Percentiles rank a stretch among this genome's conserved stretches.
Conservation (phyloP, 2,888 invertebrate species). For the Acanthosoma haemorrhoidale region DNA sequence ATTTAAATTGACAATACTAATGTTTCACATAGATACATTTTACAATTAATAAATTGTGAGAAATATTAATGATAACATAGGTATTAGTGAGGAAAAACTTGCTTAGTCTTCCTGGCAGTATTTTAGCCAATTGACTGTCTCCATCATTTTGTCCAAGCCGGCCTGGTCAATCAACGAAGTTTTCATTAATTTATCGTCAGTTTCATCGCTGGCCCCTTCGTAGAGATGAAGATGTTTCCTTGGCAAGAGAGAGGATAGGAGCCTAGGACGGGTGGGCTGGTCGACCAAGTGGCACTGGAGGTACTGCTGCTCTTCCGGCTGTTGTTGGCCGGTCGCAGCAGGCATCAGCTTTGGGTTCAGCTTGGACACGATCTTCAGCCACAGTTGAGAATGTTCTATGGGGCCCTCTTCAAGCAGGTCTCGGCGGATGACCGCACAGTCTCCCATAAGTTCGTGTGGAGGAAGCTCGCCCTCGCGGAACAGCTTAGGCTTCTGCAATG, state of each 20-base stretch:
- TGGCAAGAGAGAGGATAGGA: neutral
- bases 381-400: neutral
- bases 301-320: neutral
- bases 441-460: neutral
- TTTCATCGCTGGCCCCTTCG: neutral
- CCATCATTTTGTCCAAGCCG: neutral
- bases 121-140: neutral
- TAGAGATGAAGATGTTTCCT: neutral
- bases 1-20: no score
- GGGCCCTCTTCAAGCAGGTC: neutral
- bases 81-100: no score
- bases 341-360: neutral
- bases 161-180: neutral
- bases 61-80: no score
- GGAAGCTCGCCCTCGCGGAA: neutral
- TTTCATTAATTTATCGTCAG: neutral
- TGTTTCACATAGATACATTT: no score
- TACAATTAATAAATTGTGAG: no score
- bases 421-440: neutral
- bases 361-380: neutral
- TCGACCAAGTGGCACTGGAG: neutral
- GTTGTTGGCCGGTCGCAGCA: neutral
- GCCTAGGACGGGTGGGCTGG: neutral
- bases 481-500: neutral
- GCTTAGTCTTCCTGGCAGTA: slow-evolving; percentile 1